A percentile compares a stretch with the other conserved stretches of the same genome.
These are phyloP conservation scores for Himalopsyche tibetana DNA, from an alignment of 2,888 invertebrate genomes.

Conservation along the genomic window DNA sequence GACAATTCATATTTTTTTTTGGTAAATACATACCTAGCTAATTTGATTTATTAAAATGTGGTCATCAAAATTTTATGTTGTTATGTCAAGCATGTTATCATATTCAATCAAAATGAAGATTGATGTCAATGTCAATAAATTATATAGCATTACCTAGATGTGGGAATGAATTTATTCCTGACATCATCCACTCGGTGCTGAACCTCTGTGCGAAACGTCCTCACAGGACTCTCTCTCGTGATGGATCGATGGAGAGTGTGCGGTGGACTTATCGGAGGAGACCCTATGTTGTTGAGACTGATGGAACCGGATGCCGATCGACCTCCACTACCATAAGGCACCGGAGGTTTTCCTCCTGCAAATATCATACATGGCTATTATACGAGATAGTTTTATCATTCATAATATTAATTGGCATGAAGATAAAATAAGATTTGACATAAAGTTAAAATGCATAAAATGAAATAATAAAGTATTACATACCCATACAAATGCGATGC, in stretches of 20 bases:
- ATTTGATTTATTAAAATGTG: too few species aligned
- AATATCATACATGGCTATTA: constrained; percentile 68
- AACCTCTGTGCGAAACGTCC: constrained; percentile 76
- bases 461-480: constrained; percentile 8
- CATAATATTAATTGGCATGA: background rate
- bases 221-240: constrained; percentile 67
- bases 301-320: constrained; percentile 79
- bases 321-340: constrained; percentile 79
- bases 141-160: constrained; percentile 56
- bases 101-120: background rate
- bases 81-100: too few species aligned
- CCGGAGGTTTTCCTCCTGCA: constrained; percentile 79
- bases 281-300: constrained; percentile 70
- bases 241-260: constrained; percentile 68
- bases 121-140: background rate
- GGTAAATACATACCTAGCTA: too few species aligned
- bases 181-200: constrained; percentile 75
- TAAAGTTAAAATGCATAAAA: too few species aligned
- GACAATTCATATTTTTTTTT: too few species aligned
- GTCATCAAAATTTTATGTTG: too few species aligned
- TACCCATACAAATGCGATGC: constrained; percentile 66
- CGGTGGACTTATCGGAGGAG: constrained; percentile 72
- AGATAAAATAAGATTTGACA: constrained; percentile 2
- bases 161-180: constrained; percentile 70
- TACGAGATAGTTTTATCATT: background rate